Conservation (phyloP, 2,888 invertebrate species). For the Plusia festucae region DNA sequence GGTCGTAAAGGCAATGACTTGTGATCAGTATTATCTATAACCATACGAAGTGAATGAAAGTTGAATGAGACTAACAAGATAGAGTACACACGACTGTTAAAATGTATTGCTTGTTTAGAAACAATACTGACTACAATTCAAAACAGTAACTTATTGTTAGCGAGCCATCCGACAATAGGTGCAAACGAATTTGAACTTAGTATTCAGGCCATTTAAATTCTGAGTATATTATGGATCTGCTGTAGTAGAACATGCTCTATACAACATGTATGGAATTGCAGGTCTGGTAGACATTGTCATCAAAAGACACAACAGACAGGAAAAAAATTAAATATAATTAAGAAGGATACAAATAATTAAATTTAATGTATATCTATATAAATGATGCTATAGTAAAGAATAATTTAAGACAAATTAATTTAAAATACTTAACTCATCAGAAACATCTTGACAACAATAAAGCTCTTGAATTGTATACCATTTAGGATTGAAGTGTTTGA, state of each 20-base stretch:
- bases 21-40: background rate
- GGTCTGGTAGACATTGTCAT: too few relatives aligned
- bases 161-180: background rate
- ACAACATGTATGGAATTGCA: background rate
- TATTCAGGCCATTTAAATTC: background rate
- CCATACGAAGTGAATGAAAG: background rate
- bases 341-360: too few relatives aligned
- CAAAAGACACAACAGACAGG: background rate
- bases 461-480: constrained; percentile 30
- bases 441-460: constrained; percentile 19
- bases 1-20: too few relatives aligned
- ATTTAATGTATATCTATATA: too few relatives aligned
- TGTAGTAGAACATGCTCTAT: background rate
- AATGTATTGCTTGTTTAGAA: background rate
- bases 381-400: too few relatives aligned
- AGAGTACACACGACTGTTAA: background rate
- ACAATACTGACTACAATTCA: background rate
- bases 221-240: background rate
- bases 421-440: constrained; percentile 2
- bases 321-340: too few relatives aligned
- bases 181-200: background rate
- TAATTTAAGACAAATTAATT: background rate
- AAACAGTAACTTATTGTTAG: constrained; percentile 3
- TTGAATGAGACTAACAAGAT: background rate
- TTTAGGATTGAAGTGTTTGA: constrained; percentile 27